Percentiles rank a stretch among this genome's conserved stretches.
Conservation (phyloP, 2,113 vertebrate genomes). For the Gasterosteus nipponicus region DNA sequence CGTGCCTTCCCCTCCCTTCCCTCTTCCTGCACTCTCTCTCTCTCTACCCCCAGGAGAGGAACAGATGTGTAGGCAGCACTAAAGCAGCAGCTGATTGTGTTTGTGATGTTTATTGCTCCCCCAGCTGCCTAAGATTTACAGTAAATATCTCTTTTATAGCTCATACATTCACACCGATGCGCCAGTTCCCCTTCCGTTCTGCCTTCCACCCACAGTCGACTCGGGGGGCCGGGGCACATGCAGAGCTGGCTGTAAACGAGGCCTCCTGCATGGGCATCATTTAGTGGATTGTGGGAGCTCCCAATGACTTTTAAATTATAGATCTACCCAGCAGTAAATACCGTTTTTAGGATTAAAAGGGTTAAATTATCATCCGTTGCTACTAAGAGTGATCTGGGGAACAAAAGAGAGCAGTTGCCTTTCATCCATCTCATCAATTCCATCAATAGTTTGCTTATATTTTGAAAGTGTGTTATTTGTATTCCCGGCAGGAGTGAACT, state of each 20-base stretch:
- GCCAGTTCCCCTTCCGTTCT: conserved; percentile 20
- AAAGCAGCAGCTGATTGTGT: conserved; percentile 78
- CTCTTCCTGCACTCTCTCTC: conserved; percentile 11
- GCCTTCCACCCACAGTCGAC: conserved; percentile 54
- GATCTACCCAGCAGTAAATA: conserved; percentile 46
- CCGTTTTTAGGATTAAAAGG: conserved; percentile 2
- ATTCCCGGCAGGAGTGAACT: conserved; percentile 45
- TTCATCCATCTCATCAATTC: neutral
- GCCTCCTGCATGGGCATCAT: conserved; percentile 35
- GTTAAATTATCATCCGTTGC: conserved; percentile 7
- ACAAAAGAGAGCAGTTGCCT: neutral
- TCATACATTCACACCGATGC: conserved; percentile 59
- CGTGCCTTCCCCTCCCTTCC: neutral
- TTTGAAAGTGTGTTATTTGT: conserved; percentile 38
- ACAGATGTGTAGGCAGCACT: conserved; percentile 75
- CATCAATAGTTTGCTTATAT: conserved; percentile 18
- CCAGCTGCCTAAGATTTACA: conserved; percentile 77
- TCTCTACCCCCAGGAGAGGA: conserved; percentile 52
- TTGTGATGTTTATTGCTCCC: conserved; percentile 78
- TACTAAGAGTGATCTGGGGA: neutral
- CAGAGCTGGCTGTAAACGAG: conserved; percentile 50
- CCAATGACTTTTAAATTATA: conserved; percentile 34
- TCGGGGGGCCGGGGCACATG: conserved; percentile 58
- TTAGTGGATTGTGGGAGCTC: conserved; percentile 49
- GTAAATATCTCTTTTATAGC: conserved; percentile 79